Conservation (phyloP, 2,888 invertebrate species). For the Pollenia amentaria region DNA sequence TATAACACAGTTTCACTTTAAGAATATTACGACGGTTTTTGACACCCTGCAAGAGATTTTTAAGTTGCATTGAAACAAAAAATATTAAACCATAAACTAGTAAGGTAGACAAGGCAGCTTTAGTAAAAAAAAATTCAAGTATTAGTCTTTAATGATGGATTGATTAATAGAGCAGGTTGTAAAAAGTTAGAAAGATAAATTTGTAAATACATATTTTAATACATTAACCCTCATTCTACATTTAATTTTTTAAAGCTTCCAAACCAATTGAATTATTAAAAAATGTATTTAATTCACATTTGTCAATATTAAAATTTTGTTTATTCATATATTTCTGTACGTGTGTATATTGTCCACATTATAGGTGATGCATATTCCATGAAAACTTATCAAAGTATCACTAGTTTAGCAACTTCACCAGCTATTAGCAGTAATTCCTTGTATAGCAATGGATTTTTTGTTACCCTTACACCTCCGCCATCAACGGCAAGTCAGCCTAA, state of each 20-base stretch:
- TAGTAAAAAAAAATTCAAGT: too few species aligned
- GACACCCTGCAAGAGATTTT: too few species aligned
- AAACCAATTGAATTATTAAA: conserved; percentile 12
- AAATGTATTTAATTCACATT: conserved; percentile 60
- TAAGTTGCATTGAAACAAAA: too few species aligned
- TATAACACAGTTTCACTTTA: too few species aligned
- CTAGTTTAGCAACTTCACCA: conserved; percentile 85
- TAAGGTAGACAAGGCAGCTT: too few species aligned
- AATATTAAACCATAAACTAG: too few species aligned
- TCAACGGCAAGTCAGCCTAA: conserved; percentile 31
- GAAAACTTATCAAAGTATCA: conserved; percentile 85
- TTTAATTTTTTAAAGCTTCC: conserved; percentile 17
- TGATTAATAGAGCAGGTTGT: background rate
- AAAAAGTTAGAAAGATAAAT: conserved; percentile 13
- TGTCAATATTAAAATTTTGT: conserved; percentile 71
- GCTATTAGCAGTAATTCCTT: conserved; percentile 84
- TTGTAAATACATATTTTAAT: conserved; percentile 53
- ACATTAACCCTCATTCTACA: conserved; percentile 35
- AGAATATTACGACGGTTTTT: too few species aligned
- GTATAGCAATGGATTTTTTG: conserved; percentile 83
- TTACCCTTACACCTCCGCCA: conserved; percentile 77
- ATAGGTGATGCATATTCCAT: conserved; percentile 84
- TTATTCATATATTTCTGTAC: conserved; percentile 72
- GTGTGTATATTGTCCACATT: conserved; percentile 65
- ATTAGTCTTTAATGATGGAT: background rate